phyloP scores from a whole-genome alignment of 2,888 invertebrate species.

The Atrina japonica region DNA sequence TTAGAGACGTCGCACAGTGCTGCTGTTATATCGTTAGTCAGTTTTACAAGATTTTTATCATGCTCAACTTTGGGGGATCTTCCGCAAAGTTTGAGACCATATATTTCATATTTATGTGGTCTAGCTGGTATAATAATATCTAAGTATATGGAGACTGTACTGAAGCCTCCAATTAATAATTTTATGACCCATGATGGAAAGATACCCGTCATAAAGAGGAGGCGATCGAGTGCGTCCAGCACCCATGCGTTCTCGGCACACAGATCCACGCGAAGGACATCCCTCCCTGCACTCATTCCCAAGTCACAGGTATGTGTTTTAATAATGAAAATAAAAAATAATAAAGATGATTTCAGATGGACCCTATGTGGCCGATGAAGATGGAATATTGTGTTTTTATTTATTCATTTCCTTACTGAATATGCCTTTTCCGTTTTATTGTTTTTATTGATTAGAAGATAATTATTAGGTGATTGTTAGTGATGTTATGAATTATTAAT shows the following conservation, averaged over 20 bases:
- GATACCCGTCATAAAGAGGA: slow-evolving; percentile 77
- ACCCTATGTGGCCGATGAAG: too few relatives aligned
- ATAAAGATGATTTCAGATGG: too few relatives aligned
- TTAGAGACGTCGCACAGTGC: slow-evolving; percentile 76
- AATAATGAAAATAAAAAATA: too few relatives aligned
- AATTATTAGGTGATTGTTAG: too few relatives aligned
- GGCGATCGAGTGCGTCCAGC: slow-evolving; percentile 77
- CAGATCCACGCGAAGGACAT: slow-evolving; percentile 77
- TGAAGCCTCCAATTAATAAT: slow-evolving; percentile 74
- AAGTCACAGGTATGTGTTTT: slow-evolving; percentile 77
- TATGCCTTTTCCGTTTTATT: too few relatives aligned
- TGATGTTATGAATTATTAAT: too few relatives aligned
- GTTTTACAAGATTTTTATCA: slow-evolving; percentile 76
- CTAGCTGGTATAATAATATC: slow-evolving; percentile 76
- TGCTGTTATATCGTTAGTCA: slow-evolving; percentile 74
- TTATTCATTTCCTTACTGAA: too few relatives aligned
- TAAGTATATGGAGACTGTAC: slow-evolving; percentile 79
- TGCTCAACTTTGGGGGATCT: slow-evolving; percentile 73
- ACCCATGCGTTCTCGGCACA: slow-evolving; percentile 71
- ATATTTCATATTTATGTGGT: slow-evolving; percentile 77
- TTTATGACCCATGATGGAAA: slow-evolving; percentile 77
- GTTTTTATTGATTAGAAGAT: too few relatives aligned
- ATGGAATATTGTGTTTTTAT: too few relatives aligned
- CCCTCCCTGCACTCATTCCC: slow-evolving; percentile 79
- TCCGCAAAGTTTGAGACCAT: slow-evolving; percentile 73